These are phyloP conservation scores for Nettapus auritus DNA, from an alignment of 2,113 vertebrate genomes.

Conservation along the genomic window DNA sequence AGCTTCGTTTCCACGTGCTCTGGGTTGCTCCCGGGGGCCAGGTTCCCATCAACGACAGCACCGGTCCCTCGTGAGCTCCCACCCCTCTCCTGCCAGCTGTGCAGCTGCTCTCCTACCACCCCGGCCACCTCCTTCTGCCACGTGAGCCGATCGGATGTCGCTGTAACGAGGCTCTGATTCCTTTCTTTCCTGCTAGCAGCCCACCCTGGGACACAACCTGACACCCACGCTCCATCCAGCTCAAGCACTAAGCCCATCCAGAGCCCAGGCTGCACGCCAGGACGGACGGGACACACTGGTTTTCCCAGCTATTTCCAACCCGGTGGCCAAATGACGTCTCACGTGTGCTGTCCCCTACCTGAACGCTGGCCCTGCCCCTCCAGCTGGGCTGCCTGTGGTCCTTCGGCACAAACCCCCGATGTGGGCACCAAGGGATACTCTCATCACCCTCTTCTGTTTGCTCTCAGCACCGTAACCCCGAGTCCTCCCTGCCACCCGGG, in stretches of 20 bases:
- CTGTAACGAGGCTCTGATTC: rapidly evolving
- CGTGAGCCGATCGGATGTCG: not conserved
- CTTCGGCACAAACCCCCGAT: not conserved
- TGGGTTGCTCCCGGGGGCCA: too few relatives aligned
- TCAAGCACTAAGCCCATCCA: not conserved
- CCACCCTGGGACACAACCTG: not conserved
- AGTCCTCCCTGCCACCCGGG: not conserved
- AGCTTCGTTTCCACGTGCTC: not conserved
- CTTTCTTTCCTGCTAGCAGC: not conserved
- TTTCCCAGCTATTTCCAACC: not conserved
- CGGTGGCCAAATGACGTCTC: not conserved
- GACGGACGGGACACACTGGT: conserved; percentile 12
- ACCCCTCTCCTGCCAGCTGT: too few relatives aligned
- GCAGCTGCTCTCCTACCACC: not conserved
- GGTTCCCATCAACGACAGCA: not conserved
- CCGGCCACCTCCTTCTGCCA: not conserved
- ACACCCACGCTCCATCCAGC: not conserved
- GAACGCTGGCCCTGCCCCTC: rapidly evolving
- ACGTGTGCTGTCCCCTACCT: not conserved
- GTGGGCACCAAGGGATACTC: not conserved
- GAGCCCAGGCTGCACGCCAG: not conserved
- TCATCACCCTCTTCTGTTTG: not conserved
- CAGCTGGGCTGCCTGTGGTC: not conserved
- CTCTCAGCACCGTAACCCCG: not conserved
- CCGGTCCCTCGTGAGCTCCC: too few relatives aligned